Conservation (phyloP, 2,113 vertebrate species). For the Petroica traversi region DNA sequence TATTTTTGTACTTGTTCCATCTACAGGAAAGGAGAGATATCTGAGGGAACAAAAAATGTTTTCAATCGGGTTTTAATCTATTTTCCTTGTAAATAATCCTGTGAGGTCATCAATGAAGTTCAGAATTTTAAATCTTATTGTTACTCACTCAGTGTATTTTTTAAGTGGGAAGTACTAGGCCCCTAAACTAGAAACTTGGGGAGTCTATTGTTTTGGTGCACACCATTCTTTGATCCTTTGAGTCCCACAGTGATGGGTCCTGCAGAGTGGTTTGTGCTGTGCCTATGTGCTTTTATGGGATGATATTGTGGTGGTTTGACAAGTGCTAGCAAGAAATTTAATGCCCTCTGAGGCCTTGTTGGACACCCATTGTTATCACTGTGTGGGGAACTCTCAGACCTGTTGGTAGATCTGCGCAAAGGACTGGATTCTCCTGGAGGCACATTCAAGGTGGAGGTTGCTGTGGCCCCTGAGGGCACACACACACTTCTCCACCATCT, state of each 20-base stretch:
- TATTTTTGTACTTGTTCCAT: neutral
- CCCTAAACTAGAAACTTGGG: slow-evolving; percentile 21
- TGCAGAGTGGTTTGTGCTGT: slow-evolving; percentile 30
- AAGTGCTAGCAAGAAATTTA: slow-evolving; percentile 43
- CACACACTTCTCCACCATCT: neutral
- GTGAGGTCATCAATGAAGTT: neutral
- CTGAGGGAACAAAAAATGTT: neutral
- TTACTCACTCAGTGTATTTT: neutral
- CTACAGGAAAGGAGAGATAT: neutral
- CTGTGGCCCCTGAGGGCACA: neutral
- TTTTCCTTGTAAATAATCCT: neutral
- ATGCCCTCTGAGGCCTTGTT: neutral
- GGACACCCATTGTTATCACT: neutral
- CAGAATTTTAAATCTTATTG: slow-evolving; percentile 1
- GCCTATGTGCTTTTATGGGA: neutral
- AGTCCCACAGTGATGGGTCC: slow-evolving; percentile 34
- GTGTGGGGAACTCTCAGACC: neutral
- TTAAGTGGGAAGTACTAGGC: neutral
- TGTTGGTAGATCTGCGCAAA: neutral
- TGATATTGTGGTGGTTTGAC: slow-evolving; percentile 52
- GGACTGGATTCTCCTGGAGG: neutral
- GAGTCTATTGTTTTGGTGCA: slow-evolving; percentile 50
- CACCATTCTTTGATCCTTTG: slow-evolving; percentile 41
- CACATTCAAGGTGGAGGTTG: neutral
- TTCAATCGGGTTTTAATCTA: neutral